A percentile compares a stretch with the other conserved stretches of the same genome.
Conservation (phyloP, 37 sponge, comb jelly and placozoan genomes). For the Mnemiopsis leidyi region DNA sequence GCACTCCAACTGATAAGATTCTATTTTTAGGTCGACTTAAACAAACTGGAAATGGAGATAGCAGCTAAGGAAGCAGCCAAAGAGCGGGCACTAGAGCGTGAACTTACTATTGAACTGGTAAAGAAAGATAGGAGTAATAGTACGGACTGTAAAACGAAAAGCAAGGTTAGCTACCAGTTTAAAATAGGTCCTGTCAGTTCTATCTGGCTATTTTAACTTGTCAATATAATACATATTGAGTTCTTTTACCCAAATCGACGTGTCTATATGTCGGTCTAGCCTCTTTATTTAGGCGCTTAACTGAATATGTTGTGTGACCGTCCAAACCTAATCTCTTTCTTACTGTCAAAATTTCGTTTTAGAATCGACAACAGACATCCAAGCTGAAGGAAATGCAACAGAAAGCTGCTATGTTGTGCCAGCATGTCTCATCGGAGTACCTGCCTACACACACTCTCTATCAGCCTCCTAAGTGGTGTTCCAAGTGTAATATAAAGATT, state of each 20-base stretch:
- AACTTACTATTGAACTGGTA: slow-evolving; percentile 15
- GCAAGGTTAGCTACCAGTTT: not conserved
- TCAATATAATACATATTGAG: too few species aligned
- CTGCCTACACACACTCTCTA: slow-evolving; percentile 55
- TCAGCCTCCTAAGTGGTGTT: slow-evolving; percentile 58
- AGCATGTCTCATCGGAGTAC: slow-evolving; percentile 8
- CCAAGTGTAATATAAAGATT: slow-evolving; percentile 40
- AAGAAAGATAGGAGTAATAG: not conserved
- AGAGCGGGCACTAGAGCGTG: slow-evolving; percentile 41
- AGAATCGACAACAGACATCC: not conserved
- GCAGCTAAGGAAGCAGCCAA: slow-evolving; percentile 45
- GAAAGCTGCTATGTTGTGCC: slow-evolving; percentile 64
- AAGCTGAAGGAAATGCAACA: slow-evolving; percentile 59
- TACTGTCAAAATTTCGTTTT: too few species aligned
- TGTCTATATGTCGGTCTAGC: too few species aligned
- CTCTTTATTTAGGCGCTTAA: too few species aligned
- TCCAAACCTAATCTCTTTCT: too few species aligned
- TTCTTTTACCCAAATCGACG: too few species aligned
- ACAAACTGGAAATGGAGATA: slow-evolving; percentile 39
- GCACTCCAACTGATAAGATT: not conserved
- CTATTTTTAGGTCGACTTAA: slow-evolving; percentile 14
- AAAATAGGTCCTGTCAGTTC: too few species aligned
- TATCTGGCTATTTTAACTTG: too few species aligned
- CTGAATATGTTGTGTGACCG: too few species aligned
- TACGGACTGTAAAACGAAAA: not conserved